Evolutionary conservation across 2,888 invertebrate species (phyloP).

Genomic region (Parapristionchus giblindavisi): DNA sequence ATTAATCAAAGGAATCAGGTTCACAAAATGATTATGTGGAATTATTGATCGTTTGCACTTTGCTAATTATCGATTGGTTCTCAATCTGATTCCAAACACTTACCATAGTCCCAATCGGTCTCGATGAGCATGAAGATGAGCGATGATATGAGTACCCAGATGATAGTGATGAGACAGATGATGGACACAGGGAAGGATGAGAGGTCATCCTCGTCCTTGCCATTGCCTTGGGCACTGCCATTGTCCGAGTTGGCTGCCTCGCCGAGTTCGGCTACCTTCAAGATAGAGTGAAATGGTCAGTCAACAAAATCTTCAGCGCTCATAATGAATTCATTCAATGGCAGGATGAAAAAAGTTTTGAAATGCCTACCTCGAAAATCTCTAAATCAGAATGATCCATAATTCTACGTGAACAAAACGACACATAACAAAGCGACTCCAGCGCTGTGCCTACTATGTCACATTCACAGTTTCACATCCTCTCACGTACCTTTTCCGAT

Average conservation of each 20-base stretch:
- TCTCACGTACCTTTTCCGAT: conserved; percentile 58
- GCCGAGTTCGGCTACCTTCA: conserved; percentile 14
- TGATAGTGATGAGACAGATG: conserved; percentile 58
- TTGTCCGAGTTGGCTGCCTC: conserved; percentile 1
- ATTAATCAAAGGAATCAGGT: too few relatives aligned
- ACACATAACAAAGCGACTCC: too few relatives aligned
- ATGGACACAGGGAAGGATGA: conserved; percentile 66
- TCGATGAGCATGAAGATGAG: conserved; percentile 59
- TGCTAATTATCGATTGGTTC: not conserved
- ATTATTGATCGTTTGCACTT: not conserved
- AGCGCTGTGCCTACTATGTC: too few relatives aligned
- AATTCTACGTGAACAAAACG: too few relatives aligned
- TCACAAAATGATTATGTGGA: too few relatives aligned
- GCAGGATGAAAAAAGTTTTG: too few relatives aligned
- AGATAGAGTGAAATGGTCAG: too few relatives aligned
- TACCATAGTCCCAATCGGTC: conserved; percentile 64
- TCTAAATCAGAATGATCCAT: too few relatives aligned
- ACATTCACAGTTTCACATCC: too few relatives aligned
- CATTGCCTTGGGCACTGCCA: not conserved
- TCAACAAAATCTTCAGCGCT: too few relatives aligned
- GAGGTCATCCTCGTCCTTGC: conserved; percentile 51
- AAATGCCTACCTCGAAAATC: too few relatives aligned
- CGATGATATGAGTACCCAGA: conserved; percentile 65
- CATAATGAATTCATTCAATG: too few relatives aligned
- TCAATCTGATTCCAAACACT: not conserved